A percentile compares a stretch with the other conserved stretches of the same genome.
Evolutionary conservation across 2,888 invertebrate species (phyloP).

Genomic region (Siphlonurus alternatus): DNA sequence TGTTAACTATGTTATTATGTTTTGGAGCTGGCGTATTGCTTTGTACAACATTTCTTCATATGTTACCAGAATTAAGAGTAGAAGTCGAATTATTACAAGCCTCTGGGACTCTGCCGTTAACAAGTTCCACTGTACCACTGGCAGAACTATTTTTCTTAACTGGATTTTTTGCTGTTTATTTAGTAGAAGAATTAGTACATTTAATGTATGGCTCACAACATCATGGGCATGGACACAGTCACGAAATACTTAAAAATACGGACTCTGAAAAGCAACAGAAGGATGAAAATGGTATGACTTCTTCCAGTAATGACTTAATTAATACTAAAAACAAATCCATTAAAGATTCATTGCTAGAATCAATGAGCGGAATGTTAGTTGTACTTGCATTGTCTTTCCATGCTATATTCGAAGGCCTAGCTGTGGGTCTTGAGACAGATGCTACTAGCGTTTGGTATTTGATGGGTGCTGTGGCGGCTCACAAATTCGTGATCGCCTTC

Average conservation of each 20-base stretch:
- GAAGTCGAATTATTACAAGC: constrained; percentile 40
- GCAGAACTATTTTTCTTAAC: constrained; percentile 17
- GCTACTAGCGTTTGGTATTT: constrained; percentile 40
- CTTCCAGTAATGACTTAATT: background rate
- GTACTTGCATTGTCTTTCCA: constrained; percentile 72
- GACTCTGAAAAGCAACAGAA: background rate
- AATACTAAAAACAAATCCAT: background rate
- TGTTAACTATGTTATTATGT: constrained; percentile 40
- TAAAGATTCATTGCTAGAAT: constrained; percentile 4
- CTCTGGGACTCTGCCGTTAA: background rate
- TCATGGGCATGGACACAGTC: constrained; percentile 23
- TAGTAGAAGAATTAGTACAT: constrained; percentile 63
- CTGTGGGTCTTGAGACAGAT: constrained; percentile 60
- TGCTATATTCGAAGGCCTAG: constrained; percentile 71
- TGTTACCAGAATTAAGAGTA: constrained; percentile 62
- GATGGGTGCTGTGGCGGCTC: constrained; percentile 45
- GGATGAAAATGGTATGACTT: too few species aligned
- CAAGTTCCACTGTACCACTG: constrained; percentile 11
- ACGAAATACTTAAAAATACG: background rate
- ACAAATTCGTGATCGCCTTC: constrained; percentile 47
- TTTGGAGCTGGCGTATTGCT: constrained; percentile 74
- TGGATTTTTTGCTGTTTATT: constrained; percentile 28
- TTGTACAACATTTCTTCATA: constrained; percentile 63
- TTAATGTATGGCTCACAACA: constrained; percentile 35
- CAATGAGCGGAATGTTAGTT: constrained; percentile 52